Evolutionary conservation across 2,888 invertebrate species (phyloP), one percentile per base, ranked within the genome.

Genomic region (Adelphocoris suturalis): DNA sequence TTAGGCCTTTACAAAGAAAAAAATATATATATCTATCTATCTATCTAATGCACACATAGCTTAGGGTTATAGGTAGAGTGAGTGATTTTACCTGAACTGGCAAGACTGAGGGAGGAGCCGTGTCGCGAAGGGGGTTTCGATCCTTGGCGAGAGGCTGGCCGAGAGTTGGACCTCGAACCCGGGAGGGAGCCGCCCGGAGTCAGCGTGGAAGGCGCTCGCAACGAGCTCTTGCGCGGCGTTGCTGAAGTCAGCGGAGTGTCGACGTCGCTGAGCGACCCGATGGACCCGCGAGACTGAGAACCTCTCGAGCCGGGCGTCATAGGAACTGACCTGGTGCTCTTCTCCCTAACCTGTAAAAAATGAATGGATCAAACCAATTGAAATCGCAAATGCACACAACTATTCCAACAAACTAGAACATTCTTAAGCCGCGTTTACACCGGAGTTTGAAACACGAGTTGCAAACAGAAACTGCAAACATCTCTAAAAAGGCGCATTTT

Each of bases 51-150:
- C n/a, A n/a, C n/a, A n/a, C n/a, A n/a, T n/a, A n/a, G n/a, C n/a
- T n/a, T n/a, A n/a, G n/a, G n/a, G n/a, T n/a, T n/a, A n/a, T n/a
- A n/a, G n/a, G n/a, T n/a, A n/a, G n/a, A n/a, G n/a, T n/a, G n/a
- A 7, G 37, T 37, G 37, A 37, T 37, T 37, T 7, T 93, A 97
- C 97, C 97, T 93, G 97, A 97, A 93, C 97, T 97, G 93, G 98
- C 98, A 92, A 98, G 94, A 78, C 98, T 98, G 91, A 97, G 95
- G 93, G 97, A 98, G 80, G 98, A 98, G 92, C 98, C 98, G 93
- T 98, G 97, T 92, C 98, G 96, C 92, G 98, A 98, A 28, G 98
- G 97, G 91, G 98, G 98, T 93, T 98, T 98, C 91, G 97, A 97
- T 91, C 97, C 97, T 91, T 97, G 95, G 92, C 98, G 95, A 92